Percentiles rank a stretch among this genome's conserved stretches.
Evolutionary conservation across 2,113 vertebrate species (phyloP).

Genomic region (Chloebia gouldiae): DNA sequence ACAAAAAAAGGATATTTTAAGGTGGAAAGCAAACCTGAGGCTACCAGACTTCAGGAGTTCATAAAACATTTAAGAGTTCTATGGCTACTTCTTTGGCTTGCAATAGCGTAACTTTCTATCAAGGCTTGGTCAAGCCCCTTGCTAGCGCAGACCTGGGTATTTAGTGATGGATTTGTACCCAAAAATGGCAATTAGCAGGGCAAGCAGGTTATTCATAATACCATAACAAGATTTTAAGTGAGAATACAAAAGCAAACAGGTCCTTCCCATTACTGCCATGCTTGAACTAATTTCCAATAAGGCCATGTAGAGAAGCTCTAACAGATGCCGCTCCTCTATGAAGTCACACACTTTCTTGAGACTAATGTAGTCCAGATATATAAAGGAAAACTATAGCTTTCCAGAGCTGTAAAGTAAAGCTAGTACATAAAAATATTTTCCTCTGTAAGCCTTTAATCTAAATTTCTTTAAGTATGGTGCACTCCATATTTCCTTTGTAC

Average conservation of each 20-base stretch:
- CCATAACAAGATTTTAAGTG: neutral
- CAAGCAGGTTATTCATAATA: neutral
- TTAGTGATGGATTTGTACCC: neutral
- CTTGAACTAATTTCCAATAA: neutral
- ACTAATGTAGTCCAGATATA: neutral
- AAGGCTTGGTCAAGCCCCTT: neutral
- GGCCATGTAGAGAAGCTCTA: neutral
- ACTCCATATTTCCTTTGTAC: neutral
- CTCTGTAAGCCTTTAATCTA: neutral
- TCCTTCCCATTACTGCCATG: neutral
- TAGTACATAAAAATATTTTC: neutral
- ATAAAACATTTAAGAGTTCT: neutral
- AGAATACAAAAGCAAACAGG: neutral
- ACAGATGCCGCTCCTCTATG: neutral
- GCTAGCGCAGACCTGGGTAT: neutral
- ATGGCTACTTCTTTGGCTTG: neutral
- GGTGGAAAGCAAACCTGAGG: neutral
- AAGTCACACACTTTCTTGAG: neutral
- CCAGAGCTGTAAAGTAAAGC: neutral
- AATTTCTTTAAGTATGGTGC: neutral
- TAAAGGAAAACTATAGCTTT: neutral
- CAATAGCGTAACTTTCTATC: neutral
- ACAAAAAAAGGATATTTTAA: neutral
- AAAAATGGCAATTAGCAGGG: neutral
- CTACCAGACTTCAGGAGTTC: neutral